Conservation (phyloP, 2,888 invertebrate genomes). For the Luperina testacea region DNA sequence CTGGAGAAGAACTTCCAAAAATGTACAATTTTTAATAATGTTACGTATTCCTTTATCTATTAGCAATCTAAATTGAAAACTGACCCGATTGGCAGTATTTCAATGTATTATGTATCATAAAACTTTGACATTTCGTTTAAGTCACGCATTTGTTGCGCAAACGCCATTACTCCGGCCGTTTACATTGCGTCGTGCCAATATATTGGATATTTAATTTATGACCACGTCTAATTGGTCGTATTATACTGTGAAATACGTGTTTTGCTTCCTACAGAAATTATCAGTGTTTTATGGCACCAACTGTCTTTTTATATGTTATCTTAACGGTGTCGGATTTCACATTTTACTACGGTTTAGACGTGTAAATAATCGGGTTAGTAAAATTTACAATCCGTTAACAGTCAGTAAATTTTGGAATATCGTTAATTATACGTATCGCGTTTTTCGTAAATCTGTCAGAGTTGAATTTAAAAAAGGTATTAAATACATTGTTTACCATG, state of each 20-base stretch:
- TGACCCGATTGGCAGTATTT: slow-evolving; percentile 30
- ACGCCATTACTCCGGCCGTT: slow-evolving; percentile 55
- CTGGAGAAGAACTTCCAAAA: not conserved
- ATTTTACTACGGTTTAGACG: slow-evolving; percentile 39
- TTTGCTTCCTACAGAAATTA: slow-evolving; percentile 65
- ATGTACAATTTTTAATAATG: not conserved
- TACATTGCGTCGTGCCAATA: slow-evolving; percentile 69
- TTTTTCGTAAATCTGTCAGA: slow-evolving; percentile 31
- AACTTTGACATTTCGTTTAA: slow-evolving; percentile 59
- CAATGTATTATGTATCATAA: slow-evolving; percentile 44
- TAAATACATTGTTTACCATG: not conserved
- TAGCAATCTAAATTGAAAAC: slow-evolving; percentile 5
- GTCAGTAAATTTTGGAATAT: slow-evolving; percentile 41
- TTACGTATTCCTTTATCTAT: not conserved
- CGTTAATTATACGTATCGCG: slow-evolving; percentile 25
- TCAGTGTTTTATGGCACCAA: slow-evolving; percentile 57
- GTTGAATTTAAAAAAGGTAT: not conserved
- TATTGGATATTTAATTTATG: slow-evolving; percentile 78
- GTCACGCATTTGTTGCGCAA: slow-evolving; percentile 50
- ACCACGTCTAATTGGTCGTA: slow-evolving; percentile 75
- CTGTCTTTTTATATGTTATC: slow-evolving; percentile 49
- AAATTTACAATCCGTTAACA: slow-evolving; percentile 58
- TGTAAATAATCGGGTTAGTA: slow-evolving; percentile 54
- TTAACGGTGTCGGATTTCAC: slow-evolving; percentile 53
- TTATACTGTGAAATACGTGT: slow-evolving; percentile 74